phyloP scores from a whole-genome alignment of 2,888 invertebrate species.

The Drosophila falleni region DNA sequence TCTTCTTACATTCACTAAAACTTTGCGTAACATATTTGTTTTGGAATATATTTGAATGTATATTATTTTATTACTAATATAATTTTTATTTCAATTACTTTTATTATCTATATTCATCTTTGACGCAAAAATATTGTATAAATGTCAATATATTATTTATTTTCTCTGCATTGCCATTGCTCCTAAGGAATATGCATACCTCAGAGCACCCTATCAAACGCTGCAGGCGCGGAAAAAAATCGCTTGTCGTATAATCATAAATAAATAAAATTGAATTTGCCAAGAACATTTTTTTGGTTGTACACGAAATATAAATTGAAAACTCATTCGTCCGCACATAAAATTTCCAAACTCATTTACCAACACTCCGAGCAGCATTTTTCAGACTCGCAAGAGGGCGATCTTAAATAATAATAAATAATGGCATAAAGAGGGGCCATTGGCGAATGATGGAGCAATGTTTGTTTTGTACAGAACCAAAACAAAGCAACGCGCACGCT shows the following conservation, averaged over 20 bases:
- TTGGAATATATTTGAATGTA: neutral
- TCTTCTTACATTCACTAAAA: neutral
- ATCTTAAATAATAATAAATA: slow-evolving; percentile 77
- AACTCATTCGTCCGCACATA: slow-evolving; percentile 77
- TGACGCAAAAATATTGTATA: neutral
- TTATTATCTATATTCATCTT: neutral
- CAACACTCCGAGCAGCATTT: slow-evolving; percentile 70
- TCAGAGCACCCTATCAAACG: slow-evolving; percentile 14
- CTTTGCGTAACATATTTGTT: neutral
- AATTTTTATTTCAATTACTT: slow-evolving; percentile 1
- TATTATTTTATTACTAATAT: neutral
- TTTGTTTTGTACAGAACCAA: slow-evolving; percentile 56
- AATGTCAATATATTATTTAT: slow-evolving; percentile 11
- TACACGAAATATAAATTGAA: slow-evolving; percentile 74
- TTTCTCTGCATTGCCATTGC: neutral
- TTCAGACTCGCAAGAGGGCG: slow-evolving; percentile 65
- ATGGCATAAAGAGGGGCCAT: slow-evolving; percentile 58
- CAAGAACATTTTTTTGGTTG: slow-evolving; percentile 54
- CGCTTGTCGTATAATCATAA: slow-evolving; percentile 75
- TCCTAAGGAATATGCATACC: slow-evolving; percentile 17
- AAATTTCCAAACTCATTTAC: slow-evolving; percentile 77
- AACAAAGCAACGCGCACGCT: slow-evolving; percentile 49
- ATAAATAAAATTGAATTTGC: slow-evolving; percentile 78
- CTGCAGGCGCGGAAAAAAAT: slow-evolving; percentile 49
- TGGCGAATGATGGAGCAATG: slow-evolving; percentile 57